These are phyloP conservation scores for Falco biarmicus DNA, from an alignment of 2,797 vertebrate species.

Conservation along the genomic window DNA sequence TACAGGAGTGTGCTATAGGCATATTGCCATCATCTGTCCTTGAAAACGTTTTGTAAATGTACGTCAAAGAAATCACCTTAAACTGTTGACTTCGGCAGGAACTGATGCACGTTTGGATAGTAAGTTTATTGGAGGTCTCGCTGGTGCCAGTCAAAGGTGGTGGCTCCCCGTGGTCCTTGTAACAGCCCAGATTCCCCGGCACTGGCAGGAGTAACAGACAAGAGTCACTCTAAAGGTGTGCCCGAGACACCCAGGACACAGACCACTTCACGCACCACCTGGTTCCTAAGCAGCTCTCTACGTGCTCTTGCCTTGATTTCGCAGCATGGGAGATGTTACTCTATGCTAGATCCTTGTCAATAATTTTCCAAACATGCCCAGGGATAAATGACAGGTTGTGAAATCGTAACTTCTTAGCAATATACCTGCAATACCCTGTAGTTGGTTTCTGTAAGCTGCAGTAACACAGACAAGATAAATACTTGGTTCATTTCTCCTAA, in stretches of 20 bases:
- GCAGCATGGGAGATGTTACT: neutral
- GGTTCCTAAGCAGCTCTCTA: neutral
- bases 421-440: neutral
- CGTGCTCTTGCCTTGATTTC: neutral
- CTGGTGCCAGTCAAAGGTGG: constrained; percentile 91
- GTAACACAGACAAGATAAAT: neutral
- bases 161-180: constrained; percentile 93
- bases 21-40: neutral
- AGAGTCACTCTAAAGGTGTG: neutral
- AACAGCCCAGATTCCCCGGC: constrained; percentile 96
- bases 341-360: neutral
- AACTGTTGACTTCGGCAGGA: constrained; percentile 92
- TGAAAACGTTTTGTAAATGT: neutral
- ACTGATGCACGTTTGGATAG: constrained; percentile 94
- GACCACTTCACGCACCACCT: neutral
- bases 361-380: neutral
- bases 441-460: neutral
- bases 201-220: constrained; percentile 78
- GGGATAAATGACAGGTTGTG: neutral
- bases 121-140: constrained; percentile 93
- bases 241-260: neutral
- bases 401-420: neutral
- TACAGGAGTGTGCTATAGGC: neutral
- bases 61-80: constrained; percentile 81
- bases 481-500: neutral